Evolutionary conservation across 2,113 vertebrate species (phyloP).

Genomic region (Choloepus hoffmanni): DNA sequence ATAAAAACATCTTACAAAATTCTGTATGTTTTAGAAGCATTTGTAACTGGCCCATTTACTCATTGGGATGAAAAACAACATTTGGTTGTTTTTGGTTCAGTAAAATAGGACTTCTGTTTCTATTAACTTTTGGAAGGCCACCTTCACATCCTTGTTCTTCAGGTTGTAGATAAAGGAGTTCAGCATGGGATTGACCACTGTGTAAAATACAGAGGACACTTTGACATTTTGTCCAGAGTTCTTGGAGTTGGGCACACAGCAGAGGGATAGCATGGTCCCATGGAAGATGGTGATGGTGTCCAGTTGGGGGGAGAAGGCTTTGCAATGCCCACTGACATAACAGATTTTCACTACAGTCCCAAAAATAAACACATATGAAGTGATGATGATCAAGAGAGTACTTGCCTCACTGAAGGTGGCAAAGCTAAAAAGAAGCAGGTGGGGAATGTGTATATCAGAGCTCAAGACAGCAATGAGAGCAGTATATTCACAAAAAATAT

Average conservation of each 20-base stretch:
- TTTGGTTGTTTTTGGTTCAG: background rate
- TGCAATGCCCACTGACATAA: conserved; percentile 36
- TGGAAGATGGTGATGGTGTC: conserved; percentile 71
- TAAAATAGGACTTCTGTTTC: background rate
- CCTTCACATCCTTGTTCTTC: background rate
- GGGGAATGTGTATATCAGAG: conserved; percentile 52
- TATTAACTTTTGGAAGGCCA: conserved; percentile 52
- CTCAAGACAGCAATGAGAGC: conserved; percentile 56
- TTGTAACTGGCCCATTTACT: background rate
- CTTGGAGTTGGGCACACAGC: conserved; percentile 69
- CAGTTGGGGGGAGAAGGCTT: conserved; percentile 79
- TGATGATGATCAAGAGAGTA: conserved; percentile 69
- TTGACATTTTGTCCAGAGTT: conserved; percentile 38
- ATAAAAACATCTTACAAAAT: too few species aligned
- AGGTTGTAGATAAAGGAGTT: too few species aligned
- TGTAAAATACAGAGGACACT: conserved; percentile 58
- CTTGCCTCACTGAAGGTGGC: background rate
- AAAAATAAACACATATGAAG: conserved; percentile 77
- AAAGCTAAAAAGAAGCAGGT: background rate
- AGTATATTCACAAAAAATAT: conserved; percentile 69
- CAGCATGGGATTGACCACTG: too few species aligned
- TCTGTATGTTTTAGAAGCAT: background rate
- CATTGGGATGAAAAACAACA: background rate
- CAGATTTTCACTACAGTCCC: conserved; percentile 65
- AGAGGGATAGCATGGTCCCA: conserved; percentile 78